Evolutionary conservation across 2,888 invertebrate species (phyloP), one percentile per base, ranked within the genome.

Genomic region (Archips xylosteana): DNA sequence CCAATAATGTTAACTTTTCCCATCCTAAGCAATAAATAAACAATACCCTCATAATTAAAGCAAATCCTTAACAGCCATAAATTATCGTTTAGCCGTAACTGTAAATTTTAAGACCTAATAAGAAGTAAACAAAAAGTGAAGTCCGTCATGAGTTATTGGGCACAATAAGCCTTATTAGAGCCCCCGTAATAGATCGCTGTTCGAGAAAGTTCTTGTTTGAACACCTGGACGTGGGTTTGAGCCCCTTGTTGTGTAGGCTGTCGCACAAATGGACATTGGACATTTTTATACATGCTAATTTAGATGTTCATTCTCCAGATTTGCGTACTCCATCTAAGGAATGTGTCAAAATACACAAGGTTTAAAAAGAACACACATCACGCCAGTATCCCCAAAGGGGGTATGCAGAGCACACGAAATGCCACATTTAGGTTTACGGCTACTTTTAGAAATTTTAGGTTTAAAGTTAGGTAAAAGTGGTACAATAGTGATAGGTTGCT

Each of bases 91-190:
- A n/a, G n/a, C 23, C 80, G 85, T 85, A 85, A 88, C 87, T 85
- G 82, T 77, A 71, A 81, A 80, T 86, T 86, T 82, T 79, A 60
- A 75, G 75, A 84, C 82, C 82, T 85, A 85, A 85, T 85, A 86
- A 86, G 81, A 82, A 82, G 78, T 77, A 87, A 86, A 89, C 87
- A 87, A 89, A 89, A 88, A 87, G 85, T 85, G 78, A 80, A 82
- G 81, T 82, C 78, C 78, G 83, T 87, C 87, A 88, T 87, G 88
- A 90, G 89, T 90, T 89, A 85, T 82, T 81, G 82, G 81, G 82
- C 75, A 87, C 88, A 86, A 84, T 89, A 88, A 88, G 87, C 86
- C 78, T 78, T 23, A 23, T 23, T 79, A 82, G 84, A 87, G 85
- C 85, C 84, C 78, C 54, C 59, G 79, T 89, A 89, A 90, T 85